Percentiles rank a stretch among this genome's conserved stretches.
Conservation (phyloP, 92 coral and sea anemone genomes). For the Plumapathes pennacea region DNA sequence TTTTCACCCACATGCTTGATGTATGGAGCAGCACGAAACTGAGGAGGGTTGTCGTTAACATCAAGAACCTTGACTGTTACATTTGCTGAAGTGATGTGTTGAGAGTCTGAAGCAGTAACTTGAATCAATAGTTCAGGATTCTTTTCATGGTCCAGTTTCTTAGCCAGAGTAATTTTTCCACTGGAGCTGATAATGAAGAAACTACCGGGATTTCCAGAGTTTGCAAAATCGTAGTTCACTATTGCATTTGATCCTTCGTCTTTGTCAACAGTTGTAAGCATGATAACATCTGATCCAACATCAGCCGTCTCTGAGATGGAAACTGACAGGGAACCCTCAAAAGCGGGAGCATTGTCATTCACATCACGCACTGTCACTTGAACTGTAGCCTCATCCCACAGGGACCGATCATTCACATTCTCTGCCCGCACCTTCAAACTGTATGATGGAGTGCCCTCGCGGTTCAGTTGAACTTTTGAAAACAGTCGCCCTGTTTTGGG, state of each 20-base stretch:
- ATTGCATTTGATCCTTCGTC: slow-evolving; percentile 49
- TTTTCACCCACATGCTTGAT: slow-evolving; percentile 45
- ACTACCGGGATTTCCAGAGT: slow-evolving; percentile 46
- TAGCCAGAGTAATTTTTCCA: slow-evolving; percentile 64
- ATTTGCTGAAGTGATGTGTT: slow-evolving; percentile 43
- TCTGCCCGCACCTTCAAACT: slow-evolving; percentile 73
- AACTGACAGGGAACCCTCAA: slow-evolving; percentile 49
- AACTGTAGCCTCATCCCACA: slow-evolving; percentile 67
- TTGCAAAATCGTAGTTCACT: slow-evolving; percentile 48
- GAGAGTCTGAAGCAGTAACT: slow-evolving; percentile 67
- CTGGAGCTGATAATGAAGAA: slow-evolving; percentile 52
- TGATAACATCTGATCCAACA: slow-evolving; percentile 46
- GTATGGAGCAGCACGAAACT: slow-evolving; percentile 50
- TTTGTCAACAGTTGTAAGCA: slow-evolving; percentile 62
- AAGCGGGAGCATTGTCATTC: slow-evolving; percentile 83
- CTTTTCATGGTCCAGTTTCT: slow-evolving; percentile 65
- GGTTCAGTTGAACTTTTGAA: slow-evolving; percentile 69
- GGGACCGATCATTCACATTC: slow-evolving; percentile 61
- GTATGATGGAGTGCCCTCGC: slow-evolving; percentile 63
- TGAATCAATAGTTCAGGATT: slow-evolving; percentile 47
- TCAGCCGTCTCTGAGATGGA: slow-evolving; percentile 73
- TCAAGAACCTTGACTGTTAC: slow-evolving; percentile 64
- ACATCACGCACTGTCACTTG: slow-evolving; percentile 66
- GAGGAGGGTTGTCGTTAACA: slow-evolving; percentile 87
- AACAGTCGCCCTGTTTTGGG: slow-evolving; percentile 62